Conservation (phyloP, 2,797 vertebrate species). For the Propithecus perrieri region DNA sequence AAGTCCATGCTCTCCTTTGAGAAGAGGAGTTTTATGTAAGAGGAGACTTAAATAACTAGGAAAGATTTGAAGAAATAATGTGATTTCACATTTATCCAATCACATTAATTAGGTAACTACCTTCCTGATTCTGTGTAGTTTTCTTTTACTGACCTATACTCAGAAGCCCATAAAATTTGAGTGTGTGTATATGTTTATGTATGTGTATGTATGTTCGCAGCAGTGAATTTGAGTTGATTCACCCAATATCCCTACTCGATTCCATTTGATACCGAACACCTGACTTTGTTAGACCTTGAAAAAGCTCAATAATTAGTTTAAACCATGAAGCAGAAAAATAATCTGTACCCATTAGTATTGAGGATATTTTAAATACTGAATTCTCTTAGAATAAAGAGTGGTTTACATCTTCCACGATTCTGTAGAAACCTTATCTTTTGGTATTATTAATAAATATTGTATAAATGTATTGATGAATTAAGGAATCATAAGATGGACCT, state of each 20-base stretch:
- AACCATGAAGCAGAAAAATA: not conserved
- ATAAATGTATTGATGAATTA: not conserved
- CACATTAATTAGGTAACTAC: not conserved
- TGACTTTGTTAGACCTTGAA: not conserved
- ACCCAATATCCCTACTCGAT: not conserved
- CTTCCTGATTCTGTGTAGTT: not conserved
- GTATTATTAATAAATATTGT: not conserved
- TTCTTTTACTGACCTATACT: not conserved
- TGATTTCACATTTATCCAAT: not conserved
- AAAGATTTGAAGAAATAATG: not conserved
- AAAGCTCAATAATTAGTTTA: not conserved
- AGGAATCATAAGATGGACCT: not conserved
- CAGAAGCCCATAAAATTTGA: not conserved
- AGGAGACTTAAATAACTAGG: not conserved
- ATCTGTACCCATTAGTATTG: not conserved
- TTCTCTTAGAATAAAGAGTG: not conserved
- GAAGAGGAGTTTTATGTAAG: not conserved
- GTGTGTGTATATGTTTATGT: not conserved
- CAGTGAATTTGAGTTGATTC: not conserved
- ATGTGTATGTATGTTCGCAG: not conserved
- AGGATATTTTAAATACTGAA: not conserved
- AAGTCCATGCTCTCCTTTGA: not conserved
- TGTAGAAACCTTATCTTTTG: not conserved
- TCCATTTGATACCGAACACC: not conserved
- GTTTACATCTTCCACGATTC: not conserved